A percentile compares a stretch with the other conserved stretches of the same genome.
Conservation (phyloP, 2,888 invertebrate genomes). For the Dicycla oo region DNA sequence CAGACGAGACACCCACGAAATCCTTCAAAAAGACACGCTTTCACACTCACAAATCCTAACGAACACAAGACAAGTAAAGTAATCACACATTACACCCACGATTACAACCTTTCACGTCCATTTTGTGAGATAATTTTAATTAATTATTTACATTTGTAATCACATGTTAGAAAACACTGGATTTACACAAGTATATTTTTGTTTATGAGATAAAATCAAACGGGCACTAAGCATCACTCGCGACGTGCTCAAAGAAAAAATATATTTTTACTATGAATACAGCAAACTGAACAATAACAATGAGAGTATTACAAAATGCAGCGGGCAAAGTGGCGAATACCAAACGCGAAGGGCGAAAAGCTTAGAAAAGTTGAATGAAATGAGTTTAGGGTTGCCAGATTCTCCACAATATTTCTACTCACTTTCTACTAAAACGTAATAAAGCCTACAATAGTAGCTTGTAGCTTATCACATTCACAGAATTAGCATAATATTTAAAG, state of each 20-base stretch:
- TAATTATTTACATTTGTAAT: constrained; percentile 84
- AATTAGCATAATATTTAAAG: not conserved
- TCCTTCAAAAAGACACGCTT: constrained; percentile 58
- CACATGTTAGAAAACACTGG: constrained; percentile 79
- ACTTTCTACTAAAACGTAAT: constrained; percentile 96
- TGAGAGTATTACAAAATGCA: constrained; percentile 51
- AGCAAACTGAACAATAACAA: constrained; percentile 46
- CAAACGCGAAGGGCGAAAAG: constrained; percentile 70
- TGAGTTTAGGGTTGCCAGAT: constrained; percentile 49
- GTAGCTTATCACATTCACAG: constrained; percentile 91
- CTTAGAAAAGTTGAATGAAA: constrained; percentile 67
- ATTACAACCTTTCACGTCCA: constrained; percentile 82
- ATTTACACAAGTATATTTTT: constrained; percentile 53
- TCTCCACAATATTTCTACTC: constrained; percentile 85
- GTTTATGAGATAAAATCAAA: constrained; percentile 68
- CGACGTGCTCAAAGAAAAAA: constrained; percentile 64
- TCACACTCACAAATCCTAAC: constrained; percentile 54
- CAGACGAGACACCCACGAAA: constrained; percentile 42
- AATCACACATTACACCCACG: constrained; percentile 82
- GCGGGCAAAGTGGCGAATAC: constrained; percentile 65
- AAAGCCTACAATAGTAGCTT: constrained; percentile 96
- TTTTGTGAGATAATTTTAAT: constrained; percentile 81
- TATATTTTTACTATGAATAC: constrained; percentile 52
- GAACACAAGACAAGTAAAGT: constrained; percentile 68
- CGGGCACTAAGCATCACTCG: constrained; percentile 74